These are phyloP conservation scores for Trachurus trachurus DNA, from an alignment of 2,797 vertebrate species.

Conservation along the genomic window DNA sequence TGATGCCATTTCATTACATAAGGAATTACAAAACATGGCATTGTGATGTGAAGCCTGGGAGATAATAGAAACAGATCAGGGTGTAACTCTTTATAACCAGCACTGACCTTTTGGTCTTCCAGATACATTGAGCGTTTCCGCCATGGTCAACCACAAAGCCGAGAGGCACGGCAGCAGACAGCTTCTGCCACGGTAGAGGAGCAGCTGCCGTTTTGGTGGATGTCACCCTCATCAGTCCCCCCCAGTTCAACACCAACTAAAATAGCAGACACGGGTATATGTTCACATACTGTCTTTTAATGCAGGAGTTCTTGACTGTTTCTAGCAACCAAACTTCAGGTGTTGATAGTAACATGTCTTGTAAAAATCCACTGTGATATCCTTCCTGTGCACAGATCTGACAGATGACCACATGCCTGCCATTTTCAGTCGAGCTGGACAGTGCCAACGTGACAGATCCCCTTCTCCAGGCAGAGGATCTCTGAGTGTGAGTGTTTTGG, in stretches of 20 bases:
- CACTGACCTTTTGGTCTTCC: conserved; percentile 24
- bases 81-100: background rate
- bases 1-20: background rate
- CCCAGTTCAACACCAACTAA: conserved; percentile 72
- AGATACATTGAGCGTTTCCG: conserved; percentile 92
- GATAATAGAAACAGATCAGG: background rate
- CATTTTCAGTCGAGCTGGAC: conserved; percentile 41
- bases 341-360: background rate
- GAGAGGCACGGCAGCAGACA: conserved; percentile 82
- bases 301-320: background rate
- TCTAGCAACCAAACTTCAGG: background rate
- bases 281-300: background rate
- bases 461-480: conserved; percentile 67
- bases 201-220: conserved; percentile 88
- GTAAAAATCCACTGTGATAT: conserved; percentile 1
- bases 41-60: background rate
- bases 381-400: conserved; percentile 36
- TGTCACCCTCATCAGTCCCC: conserved; percentile 73
- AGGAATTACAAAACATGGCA: background rate
- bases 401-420: conserved; percentile 39
- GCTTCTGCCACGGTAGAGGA: conserved; percentile 51
- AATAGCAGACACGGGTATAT: conserved; percentile 53
- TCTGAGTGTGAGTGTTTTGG: conserved; percentile 60
- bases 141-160: conserved; percentile 87
- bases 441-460: conserved; percentile 36